Evolutionary conservation across 1,140 invertebrate genomes (phyloP), one percentile per base, ranked within the genome.

Genomic region (Megathymus violae): DNA sequence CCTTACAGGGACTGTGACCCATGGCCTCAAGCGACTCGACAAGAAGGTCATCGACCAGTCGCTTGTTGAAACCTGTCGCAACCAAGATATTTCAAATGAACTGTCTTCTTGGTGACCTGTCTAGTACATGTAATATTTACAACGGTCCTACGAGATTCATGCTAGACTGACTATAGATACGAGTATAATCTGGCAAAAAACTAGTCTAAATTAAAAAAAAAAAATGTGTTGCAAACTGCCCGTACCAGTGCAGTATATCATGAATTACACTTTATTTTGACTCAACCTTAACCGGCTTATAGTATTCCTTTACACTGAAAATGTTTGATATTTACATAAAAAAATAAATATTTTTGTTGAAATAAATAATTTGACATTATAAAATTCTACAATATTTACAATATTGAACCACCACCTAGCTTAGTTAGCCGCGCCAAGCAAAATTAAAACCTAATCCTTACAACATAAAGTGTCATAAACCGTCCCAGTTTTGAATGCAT

Each of bases 21-120:
- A 96, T 96, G 6, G 94, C 93, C 69, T 95, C 92, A 13, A 97
- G 91, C 0, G 95, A 96, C 64, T 96, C 95, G 17, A 94, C 92
- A 0, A 97, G 91, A n/a, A 97, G 94, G 48, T 96, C 95, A 76
- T 97, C 96, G 63, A 97, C 96, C 2, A 97, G 91, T 67, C 95
- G 91, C 80, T 96, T 96, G 64, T 96, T 96, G 80, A 91, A 92
- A 62, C 91, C 91, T 92, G 83, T 75, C 54, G 79, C 13, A 72
- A 67, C 44, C 64, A 58, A 56, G 52, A 19, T 58, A 47, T 69
- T 60, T 58, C 25, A 44, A 41, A n/a, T n/a, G n/a, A n/a, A n/a
- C n/a, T n/a, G 4, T 31, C 27, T 4, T 9, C 27, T 31, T 9
- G 7, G 4, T 31, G 9, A 31, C 4, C n/a, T n/a, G n/a, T n/a